Conservation (phyloP, 2,888 invertebrate genomes). For the Pterobdella sp. region DNA sequence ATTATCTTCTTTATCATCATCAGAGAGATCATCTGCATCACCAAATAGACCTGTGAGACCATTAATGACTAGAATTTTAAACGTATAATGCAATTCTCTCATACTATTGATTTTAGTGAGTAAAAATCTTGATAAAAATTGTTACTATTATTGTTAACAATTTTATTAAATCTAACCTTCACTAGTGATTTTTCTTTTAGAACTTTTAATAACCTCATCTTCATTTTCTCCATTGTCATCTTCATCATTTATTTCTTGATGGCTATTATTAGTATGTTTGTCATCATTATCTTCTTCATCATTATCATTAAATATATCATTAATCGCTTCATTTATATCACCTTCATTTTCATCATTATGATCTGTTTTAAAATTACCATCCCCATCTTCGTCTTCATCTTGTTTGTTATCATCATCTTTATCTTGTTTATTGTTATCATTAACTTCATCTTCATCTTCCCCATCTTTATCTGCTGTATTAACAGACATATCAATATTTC, state of each 20-base stretch:
- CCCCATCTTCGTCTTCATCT: constrained; percentile 89
- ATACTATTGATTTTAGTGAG: too few species aligned
- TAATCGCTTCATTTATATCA: too few species aligned
- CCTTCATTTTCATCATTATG: constrained; percentile 3
- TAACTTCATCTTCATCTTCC: constrained; percentile 68
- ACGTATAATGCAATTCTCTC: too few species aligned
- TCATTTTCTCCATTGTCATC: neutral
- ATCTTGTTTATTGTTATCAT: constrained; percentile 48
- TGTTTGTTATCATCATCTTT: constrained; percentile 66
- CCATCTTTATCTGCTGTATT: constrained; percentile 60
- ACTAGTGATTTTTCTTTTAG: neutral
- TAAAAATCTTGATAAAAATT: neutral
- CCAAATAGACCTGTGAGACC: too few species aligned
- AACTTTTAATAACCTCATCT: neutral
- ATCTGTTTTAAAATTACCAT: neutral
- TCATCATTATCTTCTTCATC: neutral
- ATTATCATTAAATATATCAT: too few species aligned
- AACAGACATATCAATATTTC: constrained; percentile 21
- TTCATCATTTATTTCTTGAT: neutral
- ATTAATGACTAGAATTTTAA: too few species aligned
- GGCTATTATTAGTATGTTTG: neutral
- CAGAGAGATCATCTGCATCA: neutral
- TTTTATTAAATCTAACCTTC: neutral
- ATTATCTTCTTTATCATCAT: constrained; percentile 11
- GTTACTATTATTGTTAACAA: neutral